Evolutionary conservation across 35 echinoderm and acorn worm genomes (phyloP).

Genomic region (Ptychodera flava): DNA sequence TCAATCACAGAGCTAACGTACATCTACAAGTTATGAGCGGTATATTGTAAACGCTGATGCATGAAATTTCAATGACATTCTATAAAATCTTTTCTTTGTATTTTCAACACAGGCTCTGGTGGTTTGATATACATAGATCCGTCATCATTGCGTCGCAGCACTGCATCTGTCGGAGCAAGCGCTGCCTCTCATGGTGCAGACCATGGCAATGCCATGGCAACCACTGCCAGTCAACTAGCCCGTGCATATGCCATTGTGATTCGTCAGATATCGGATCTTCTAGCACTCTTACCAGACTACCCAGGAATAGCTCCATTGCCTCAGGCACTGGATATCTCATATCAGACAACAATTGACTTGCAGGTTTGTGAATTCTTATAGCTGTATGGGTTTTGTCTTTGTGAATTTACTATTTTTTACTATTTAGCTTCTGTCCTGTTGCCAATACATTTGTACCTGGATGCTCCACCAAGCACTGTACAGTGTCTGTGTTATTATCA

Average conservation of each 20-base stretch:
- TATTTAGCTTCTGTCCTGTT: too few relatives aligned
- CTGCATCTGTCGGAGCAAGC: conserved; percentile 22
- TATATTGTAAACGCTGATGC: too few relatives aligned
- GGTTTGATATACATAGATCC: conserved; percentile 96
- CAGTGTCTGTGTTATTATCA: too few relatives aligned
- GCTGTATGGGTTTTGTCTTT: too few relatives aligned
- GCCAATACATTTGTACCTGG: too few relatives aligned
- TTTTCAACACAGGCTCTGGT: conserved; percentile 53
- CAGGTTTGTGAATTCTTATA: too few relatives aligned
- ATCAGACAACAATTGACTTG: conserved; percentile 53
- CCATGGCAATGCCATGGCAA: conserved; percentile 36
- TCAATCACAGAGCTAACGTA: too few relatives aligned
- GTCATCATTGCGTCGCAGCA: conserved; percentile 46
- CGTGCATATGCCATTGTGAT: conserved; percentile 74
- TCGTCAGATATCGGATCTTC: conserved; percentile 79
- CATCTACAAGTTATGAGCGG: too few relatives aligned
- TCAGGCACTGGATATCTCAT: conserved; percentile 60
- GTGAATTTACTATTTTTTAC: too few relatives aligned
- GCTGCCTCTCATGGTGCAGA: conserved; percentile 26
- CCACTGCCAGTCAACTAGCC: conserved; percentile 73
- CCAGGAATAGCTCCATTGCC: conserved; percentile 45
- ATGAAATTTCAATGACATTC: background rate
- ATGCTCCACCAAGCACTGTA: too few relatives aligned
- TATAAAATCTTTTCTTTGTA: background rate
- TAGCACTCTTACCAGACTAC: conserved; percentile 58